Percentiles rank a stretch among this genome's conserved stretches.
Conservation (phyloP, 2,888 invertebrate genomes). For the Apoderus coryli region DNA sequence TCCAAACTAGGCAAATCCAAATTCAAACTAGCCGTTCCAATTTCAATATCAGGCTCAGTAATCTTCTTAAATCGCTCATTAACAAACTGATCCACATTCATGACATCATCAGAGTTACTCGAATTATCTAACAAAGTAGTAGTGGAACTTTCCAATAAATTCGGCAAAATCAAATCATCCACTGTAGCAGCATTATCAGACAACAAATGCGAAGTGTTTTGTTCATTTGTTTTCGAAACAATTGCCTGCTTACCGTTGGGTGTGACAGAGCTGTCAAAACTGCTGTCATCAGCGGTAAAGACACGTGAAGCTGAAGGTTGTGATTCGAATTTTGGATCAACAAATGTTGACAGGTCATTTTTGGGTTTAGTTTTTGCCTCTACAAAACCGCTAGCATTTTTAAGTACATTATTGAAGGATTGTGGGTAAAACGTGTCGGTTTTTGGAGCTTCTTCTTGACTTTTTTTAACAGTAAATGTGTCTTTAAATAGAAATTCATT, state of each 20-base stretch:
- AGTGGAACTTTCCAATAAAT: conserved; percentile 23
- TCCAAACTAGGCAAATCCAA: conserved; percentile 29
- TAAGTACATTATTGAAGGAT: too few species aligned
- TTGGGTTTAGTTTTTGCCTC: background rate
- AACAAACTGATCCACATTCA: conserved; percentile 34
- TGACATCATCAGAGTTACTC: conserved; percentile 30
- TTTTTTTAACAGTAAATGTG: conserved; percentile 5
- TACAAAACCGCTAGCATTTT: background rate
- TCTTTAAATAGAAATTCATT: conserved; percentile 22
- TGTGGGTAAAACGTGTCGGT: too few species aligned
- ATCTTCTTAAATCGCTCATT: conserved; percentile 32
- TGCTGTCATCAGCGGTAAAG: background rate
- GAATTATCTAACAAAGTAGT: conserved; percentile 27
- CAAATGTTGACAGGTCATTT: too few species aligned
- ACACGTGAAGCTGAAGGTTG: background rate
- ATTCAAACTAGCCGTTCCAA: conserved; percentile 22
- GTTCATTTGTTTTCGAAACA: conserved; percentile 2
- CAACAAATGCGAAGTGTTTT: too few species aligned
- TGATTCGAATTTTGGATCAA: too few species aligned
- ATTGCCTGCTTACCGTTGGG: background rate
- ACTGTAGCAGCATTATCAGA: conserved; percentile 24
- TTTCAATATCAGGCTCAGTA: conserved; percentile 28
- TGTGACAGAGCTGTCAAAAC: background rate
- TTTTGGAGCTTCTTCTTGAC: background rate
- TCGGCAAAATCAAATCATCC: conserved; percentile 28